Conservation (phyloP, 2,113 vertebrate genomes). For the Amia ocellicauda region DNA sequence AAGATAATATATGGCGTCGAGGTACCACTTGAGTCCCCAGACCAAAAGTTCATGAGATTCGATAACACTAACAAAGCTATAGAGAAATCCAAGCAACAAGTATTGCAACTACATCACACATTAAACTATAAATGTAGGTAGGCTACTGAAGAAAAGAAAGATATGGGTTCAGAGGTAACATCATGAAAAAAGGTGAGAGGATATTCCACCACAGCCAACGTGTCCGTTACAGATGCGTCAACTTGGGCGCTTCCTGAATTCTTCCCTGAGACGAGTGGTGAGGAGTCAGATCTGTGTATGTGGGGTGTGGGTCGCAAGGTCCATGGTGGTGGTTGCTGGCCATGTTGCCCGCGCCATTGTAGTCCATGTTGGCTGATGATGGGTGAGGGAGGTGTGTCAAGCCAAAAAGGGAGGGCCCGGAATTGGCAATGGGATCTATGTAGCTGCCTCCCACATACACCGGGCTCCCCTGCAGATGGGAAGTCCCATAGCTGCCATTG, state of each 20-base stretch:
- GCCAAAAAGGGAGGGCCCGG: slow-evolving; percentile 88
- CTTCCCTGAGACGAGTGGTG: slow-evolving; percentile 99
- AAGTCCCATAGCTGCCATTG: slow-evolving; percentile 85
- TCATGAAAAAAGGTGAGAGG: slow-evolving; percentile 57
- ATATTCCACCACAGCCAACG: slow-evolving; percentile 55
- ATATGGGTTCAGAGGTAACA: slow-evolving; percentile 59
- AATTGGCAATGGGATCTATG: slow-evolving; percentile 85
- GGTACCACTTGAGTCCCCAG: slow-evolving; percentile 53
- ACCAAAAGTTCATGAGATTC: slow-evolving; percentile 69
- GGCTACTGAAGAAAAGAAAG: slow-evolving; percentile 58
- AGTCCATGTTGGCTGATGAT: slow-evolving; percentile 86
- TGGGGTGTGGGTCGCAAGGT: slow-evolving; percentile 86
- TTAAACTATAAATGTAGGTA: slow-evolving; percentile 76
- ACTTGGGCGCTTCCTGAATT: slow-evolving; percentile 99
- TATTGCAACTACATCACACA: slow-evolving; percentile 88
- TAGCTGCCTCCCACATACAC: slow-evolving; percentile 93
- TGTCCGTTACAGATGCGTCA: slow-evolving; percentile 91
- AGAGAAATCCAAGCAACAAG: slow-evolving; percentile 83
- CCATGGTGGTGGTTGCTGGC: slow-evolving; percentile 89
- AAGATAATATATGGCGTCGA: slow-evolving; percentile 66
- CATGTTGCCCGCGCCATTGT: slow-evolving; percentile 85
- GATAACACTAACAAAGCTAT: slow-evolving; percentile 71
- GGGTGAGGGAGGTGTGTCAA: slow-evolving; percentile 88
- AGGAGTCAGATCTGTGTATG: slow-evolving; percentile 95
- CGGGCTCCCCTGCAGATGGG: slow-evolving; percentile 93